These are phyloP conservation scores for Drosophila histrio DNA, from an alignment of 2,888 invertebrate species.

Conservation along the genomic window DNA sequence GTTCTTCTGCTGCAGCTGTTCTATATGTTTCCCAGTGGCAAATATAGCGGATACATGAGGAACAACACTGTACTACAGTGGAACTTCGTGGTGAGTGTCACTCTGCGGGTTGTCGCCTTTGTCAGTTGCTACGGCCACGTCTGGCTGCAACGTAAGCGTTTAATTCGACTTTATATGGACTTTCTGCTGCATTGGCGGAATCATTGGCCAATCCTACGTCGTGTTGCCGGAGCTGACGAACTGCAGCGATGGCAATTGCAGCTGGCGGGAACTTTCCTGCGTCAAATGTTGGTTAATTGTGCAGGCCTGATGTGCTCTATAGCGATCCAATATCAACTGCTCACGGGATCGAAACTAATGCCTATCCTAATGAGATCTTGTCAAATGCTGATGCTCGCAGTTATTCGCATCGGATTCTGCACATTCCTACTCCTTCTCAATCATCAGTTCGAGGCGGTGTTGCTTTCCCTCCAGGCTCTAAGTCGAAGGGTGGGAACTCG, in stretches of 20 bases:
- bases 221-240: conserved; percentile 4
- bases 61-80: conserved; percentile 51
- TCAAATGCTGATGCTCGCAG: conserved; percentile 19
- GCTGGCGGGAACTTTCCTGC: conserved; percentile 23
- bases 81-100: conserved; percentile 5
- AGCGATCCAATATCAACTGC: conserved; percentile 41
- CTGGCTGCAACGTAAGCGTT: conserved; percentile 40
- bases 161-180: conserved; percentile 40
- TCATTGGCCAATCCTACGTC: conserved; percentile 8
- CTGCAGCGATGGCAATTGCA: conserved; percentile 32
- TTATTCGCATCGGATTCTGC: conserved; percentile 26
- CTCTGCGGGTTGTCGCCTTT: conserved; percentile 3
- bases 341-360: rapidly evolving
- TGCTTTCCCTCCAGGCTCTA: conserved; percentile 40
- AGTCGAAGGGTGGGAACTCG: not conserved
- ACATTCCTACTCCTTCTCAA: conserved; percentile 46
- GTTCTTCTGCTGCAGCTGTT: conserved; percentile 29
- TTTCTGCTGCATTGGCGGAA: conserved; percentile 27
- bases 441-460: conserved; percentile 58
- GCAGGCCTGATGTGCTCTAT: conserved; percentile 19
- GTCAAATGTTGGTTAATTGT: conserved; percentile 32
- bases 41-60: conserved; percentile 34
- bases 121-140: conserved; percentile 41
- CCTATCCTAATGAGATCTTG: not conserved
- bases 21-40: conserved; percentile 1